Evolutionary conservation across 37 sponge, comb jelly and placozoan genomes (phyloP).

Genomic region (Aplysina aerophoba): DNA sequence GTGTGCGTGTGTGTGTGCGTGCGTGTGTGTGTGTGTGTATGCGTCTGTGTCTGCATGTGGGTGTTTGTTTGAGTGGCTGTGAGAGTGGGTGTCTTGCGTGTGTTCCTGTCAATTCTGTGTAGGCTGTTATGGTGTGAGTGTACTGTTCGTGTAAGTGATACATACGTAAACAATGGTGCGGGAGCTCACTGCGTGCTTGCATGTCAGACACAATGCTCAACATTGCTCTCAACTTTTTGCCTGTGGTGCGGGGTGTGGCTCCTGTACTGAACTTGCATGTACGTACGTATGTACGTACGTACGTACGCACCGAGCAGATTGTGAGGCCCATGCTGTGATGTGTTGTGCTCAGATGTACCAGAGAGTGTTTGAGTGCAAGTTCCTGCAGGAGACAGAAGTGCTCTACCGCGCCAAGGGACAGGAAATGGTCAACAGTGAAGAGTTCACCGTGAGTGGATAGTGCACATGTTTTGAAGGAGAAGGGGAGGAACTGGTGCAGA

Average conservation of each 20-base stretch:
- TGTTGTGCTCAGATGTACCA: constrained; percentile 67
- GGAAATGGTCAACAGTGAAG: constrained; percentile 59
- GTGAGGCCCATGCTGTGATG: background rate
- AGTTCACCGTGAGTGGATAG: constrained; percentile 67
- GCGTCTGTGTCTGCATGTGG: too few relatives aligned
- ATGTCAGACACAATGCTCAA: too few relatives aligned
- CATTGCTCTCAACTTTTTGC: too few relatives aligned
- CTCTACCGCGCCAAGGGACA: constrained; percentile 73
- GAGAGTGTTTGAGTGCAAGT: constrained; percentile 79
- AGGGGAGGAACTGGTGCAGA: background rate
- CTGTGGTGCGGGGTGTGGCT: too few relatives aligned
- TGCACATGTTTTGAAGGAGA: too few relatives aligned
- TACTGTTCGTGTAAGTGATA: background rate
- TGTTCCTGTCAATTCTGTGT: too few relatives aligned
- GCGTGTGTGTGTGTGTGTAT: too few relatives aligned
- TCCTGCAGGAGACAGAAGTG: constrained; percentile 76
- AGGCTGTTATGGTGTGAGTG: too few relatives aligned
- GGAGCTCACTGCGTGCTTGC: too few relatives aligned
- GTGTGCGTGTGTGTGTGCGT: too few relatives aligned
- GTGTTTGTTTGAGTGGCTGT: background rate
- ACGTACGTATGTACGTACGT: background rate
- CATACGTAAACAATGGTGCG: too few relatives aligned
- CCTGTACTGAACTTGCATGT: background rate
- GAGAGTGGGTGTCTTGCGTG: too few relatives aligned
- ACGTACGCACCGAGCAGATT: background rate